phyloP scores from a whole-genome alignment of 2,113 vertebrate species.

The Phycodurus eques region DNA sequence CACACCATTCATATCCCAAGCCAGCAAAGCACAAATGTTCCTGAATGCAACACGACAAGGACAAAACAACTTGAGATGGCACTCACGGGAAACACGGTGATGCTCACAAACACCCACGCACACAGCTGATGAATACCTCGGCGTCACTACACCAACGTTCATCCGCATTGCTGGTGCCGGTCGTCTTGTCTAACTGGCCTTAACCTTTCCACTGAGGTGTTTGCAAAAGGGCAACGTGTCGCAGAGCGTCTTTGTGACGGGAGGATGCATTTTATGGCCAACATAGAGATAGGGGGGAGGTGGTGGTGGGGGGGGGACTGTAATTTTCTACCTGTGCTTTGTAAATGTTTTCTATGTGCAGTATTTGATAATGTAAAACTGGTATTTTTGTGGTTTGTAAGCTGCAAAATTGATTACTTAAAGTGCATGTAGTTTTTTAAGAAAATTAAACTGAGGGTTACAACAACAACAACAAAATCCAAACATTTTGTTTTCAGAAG shows the following conservation, averaged over 20 bases:
- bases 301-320: constrained; percentile 48
- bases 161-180: constrained; percentile 32
- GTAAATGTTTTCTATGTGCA: constrained; percentile 94
- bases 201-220: constrained; percentile 42
- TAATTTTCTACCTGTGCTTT: constrained; percentile 93
- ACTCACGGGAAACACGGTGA: constrained; percentile 2
- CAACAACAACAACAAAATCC: constrained; percentile 37
- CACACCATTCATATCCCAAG: constrained; percentile 30
- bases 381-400: constrained; percentile 93
- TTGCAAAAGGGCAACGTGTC: constrained; percentile 38
- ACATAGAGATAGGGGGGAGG: too few species aligned
- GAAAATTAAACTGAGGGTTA: constrained; percentile 67
- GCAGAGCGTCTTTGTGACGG: constrained; percentile 24
- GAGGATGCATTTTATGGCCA: constrained; percentile 53
- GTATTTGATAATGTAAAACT: constrained; percentile 93
- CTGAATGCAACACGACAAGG: neutral
- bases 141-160: constrained; percentile 4
- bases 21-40: constrained; percentile 33
- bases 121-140: neutral
- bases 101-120: constrained; percentile 7
- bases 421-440: constrained; percentile 86
- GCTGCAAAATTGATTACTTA: constrained; percentile 90
- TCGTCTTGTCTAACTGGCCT: constrained; percentile 52
- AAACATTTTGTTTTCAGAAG: constrained; percentile 64
- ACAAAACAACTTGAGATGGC: neutral